These are phyloP conservation scores for Tenthredo mesomela DNA, from an alignment of 2,888 invertebrate species.

Conservation along the genomic window DNA sequence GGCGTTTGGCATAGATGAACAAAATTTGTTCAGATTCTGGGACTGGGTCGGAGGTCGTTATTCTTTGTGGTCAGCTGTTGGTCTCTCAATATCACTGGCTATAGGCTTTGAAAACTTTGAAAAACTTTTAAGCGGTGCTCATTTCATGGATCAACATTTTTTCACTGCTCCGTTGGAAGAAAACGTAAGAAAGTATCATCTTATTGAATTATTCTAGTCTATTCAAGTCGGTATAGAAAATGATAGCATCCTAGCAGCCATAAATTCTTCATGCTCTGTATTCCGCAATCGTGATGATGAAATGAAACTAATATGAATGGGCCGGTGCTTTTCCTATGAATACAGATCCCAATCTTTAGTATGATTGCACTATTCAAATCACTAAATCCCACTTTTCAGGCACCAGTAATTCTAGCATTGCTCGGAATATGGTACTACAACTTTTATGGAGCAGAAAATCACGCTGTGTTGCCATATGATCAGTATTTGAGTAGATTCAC, in stretches of 20 bases:
- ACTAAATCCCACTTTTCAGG: constrained; percentile 80
- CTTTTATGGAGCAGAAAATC: constrained; percentile 97
- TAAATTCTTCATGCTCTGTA: background rate
- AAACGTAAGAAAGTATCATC: constrained; percentile 85
- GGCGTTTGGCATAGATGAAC: constrained; percentile 98
- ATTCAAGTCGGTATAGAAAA: background rate
- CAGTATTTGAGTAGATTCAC: constrained; percentile 99
- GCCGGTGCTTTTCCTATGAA: background rate
- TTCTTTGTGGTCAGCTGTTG: constrained; percentile 99
- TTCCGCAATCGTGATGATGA: constrained; percentile 14
- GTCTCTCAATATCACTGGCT: constrained; percentile 95
- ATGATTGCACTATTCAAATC: constrained; percentile 34
- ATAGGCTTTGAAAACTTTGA: constrained; percentile 98
- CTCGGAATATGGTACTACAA: constrained; percentile 97
- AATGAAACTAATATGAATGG: background rate
- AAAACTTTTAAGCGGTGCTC: constrained; percentile 93
- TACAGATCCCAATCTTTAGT: background rate
- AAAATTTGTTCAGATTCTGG: constrained; percentile 99
- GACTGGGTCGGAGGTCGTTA: constrained; percentile 99
- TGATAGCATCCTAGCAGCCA: background rate
- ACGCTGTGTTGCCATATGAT: constrained; percentile 98
- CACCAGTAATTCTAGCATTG: constrained; percentile 95
- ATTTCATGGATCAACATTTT: constrained; percentile 97
- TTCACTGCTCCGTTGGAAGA: constrained; percentile 90
- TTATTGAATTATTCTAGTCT: background rate